phyloP scores from a whole-genome alignment of 2,113 vertebrate genomes.

The Xiphorhynchus elegans region DNA sequence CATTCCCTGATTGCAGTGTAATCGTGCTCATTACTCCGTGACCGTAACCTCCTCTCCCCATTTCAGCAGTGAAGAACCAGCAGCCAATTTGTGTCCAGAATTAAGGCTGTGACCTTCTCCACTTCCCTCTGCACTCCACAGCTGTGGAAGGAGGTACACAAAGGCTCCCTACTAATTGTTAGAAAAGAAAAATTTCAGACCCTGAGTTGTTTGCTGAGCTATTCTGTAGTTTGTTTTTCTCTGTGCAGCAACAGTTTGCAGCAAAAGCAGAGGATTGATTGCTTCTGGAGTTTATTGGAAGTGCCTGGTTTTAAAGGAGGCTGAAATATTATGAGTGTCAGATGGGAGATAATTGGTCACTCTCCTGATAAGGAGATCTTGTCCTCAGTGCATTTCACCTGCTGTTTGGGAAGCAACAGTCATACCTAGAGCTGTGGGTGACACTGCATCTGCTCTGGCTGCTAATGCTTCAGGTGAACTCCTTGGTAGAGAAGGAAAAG shows the following conservation, averaged over 20 bases:
- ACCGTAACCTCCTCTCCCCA: not conserved
- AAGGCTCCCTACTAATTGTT: conserved; percentile 7
- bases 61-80: not conserved
- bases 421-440: not conserved
- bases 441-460: not conserved
- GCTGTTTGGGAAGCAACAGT: not conserved
- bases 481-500: not conserved
- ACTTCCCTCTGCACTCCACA: not conserved
- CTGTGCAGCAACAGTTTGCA: not conserved
- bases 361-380: not conserved
- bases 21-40: not conserved
- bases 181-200: not conserved
- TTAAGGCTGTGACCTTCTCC: conserved; percentile 55
- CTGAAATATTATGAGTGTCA: not conserved
- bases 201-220: not conserved
- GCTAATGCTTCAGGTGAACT: not conserved
- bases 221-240: not conserved
- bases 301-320: not conserved
- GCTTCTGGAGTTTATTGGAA: not conserved
- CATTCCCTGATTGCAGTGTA: conserved; percentile 3
- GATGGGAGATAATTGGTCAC: not conserved
- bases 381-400: not conserved
- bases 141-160: not conserved
- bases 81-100: conserved; percentile 51
- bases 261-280: not conserved